Conservation (phyloP, 2,113 vertebrate genomes). For the Platysteira castanea region DNA sequence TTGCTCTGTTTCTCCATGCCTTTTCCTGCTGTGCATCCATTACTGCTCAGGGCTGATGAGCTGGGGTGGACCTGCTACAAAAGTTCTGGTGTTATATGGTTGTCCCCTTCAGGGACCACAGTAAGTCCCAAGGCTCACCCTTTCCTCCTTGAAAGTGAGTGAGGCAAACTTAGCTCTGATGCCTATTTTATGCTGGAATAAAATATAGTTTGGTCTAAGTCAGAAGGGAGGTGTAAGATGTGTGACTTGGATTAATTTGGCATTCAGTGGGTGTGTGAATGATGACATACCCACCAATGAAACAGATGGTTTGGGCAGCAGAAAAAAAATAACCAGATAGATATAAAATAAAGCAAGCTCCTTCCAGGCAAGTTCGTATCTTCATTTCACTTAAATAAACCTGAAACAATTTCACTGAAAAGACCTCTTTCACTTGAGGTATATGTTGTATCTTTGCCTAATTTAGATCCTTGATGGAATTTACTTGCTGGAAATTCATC, state of each 20-base stretch:
- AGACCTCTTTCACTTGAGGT: background rate
- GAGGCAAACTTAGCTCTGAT: background rate
- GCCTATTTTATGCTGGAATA: slow-evolving; percentile 18
- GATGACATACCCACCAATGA: slow-evolving; percentile 44
- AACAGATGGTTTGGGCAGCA: slow-evolving; percentile 58
- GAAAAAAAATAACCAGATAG: slow-evolving; percentile 48
- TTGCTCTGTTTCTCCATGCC: background rate
- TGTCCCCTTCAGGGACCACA: background rate
- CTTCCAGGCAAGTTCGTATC: background rate
- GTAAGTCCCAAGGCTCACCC: background rate
- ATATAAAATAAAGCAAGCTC: slow-evolving; percentile 30
- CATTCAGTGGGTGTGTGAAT: slow-evolving; percentile 56
- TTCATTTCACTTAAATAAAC: background rate
- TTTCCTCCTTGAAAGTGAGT: background rate
- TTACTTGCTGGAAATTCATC: background rate
- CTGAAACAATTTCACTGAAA: background rate
- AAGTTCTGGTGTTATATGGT: background rate
- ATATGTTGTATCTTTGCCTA: background rate
- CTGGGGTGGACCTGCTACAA: fast-evolving
- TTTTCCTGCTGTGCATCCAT: background rate
- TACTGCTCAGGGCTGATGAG: background rate
- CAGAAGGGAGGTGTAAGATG: slow-evolving; percentile 42
- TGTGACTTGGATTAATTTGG: slow-evolving; percentile 64
- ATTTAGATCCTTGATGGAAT: background rate
- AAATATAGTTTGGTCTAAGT: slow-evolving; percentile 44